phyloP scores from a whole-genome alignment of 2,113 vertebrate species.

The Pollimyrus isidori region DNA sequence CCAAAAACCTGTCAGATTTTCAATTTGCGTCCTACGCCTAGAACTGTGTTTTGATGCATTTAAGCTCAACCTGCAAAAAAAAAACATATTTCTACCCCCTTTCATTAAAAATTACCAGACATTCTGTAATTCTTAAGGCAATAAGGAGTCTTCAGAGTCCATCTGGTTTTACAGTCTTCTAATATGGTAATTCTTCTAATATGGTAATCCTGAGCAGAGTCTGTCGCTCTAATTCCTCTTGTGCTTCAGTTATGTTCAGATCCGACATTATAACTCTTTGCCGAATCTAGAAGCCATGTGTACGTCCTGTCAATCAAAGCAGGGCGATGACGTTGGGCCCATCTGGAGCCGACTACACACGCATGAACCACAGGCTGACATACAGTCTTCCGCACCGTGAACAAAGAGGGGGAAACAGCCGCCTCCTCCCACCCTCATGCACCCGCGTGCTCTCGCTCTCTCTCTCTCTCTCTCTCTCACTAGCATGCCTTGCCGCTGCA shows the following conservation, averaged over 20 bases:
- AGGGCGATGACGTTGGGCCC: background rate
- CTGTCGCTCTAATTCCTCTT: background rate
- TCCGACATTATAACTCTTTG: background rate
- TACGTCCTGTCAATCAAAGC: background rate
- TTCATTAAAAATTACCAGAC: background rate
- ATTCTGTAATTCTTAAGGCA: background rate
- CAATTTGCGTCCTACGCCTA: background rate
- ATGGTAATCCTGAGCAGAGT: background rate
- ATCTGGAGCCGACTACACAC: background rate
- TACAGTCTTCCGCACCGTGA: background rate
- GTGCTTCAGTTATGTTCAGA: background rate
- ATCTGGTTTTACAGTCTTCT: constrained; percentile 3
- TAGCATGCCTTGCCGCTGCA: background rate
- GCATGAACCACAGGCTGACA: background rate
- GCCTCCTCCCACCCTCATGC: background rate
- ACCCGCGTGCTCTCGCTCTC: background rate
- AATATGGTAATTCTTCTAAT: background rate
- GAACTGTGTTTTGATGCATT: background rate
- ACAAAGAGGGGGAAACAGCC: background rate
- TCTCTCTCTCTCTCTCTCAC: background rate
- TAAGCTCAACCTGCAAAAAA: background rate
- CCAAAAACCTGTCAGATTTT: background rate
- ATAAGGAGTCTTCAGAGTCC: background rate
- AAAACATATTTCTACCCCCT: background rate
- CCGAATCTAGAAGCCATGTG: background rate